Percentiles rank a stretch among this genome's conserved stretches.
Conservation (phyloP, 2,113 vertebrate genomes). For the Heloderma charlesbogerti region DNA sequence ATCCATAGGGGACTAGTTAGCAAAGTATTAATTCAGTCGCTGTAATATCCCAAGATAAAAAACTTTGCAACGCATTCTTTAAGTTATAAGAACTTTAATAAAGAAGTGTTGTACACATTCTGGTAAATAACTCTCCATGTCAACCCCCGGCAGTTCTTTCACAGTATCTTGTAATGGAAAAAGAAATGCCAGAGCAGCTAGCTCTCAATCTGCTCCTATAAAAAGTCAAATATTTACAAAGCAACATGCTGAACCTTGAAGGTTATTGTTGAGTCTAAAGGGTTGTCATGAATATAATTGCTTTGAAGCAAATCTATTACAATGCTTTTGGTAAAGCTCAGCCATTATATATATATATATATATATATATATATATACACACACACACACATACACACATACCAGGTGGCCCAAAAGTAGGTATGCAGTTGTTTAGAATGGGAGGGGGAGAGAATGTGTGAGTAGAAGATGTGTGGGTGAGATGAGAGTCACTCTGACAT, state of each 20-base stretch:
- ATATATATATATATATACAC: too few relatives aligned
- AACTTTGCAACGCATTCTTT: conserved; percentile 51
- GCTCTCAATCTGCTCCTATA: conserved; percentile 40
- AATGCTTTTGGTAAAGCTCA: not conserved
- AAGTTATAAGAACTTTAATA: conserved; percentile 42
- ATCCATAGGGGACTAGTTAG: not conserved
- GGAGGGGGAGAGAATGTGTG: too few relatives aligned
- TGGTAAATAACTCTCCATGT: conserved; percentile 27
- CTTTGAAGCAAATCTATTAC: conserved; percentile 25
- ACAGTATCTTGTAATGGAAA: conserved; percentile 36
- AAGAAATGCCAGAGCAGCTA: conserved; percentile 41
- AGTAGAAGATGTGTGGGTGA: too few relatives aligned
- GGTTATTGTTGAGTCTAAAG: conserved; percentile 41
- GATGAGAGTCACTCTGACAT: too few relatives aligned
- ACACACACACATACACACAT: too few relatives aligned
- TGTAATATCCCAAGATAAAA: conserved; percentile 9
- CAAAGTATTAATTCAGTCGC: conserved; percentile 3
- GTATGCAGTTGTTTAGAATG: too few relatives aligned
- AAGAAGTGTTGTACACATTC: conserved; percentile 35
- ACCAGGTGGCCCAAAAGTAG: too few relatives aligned
- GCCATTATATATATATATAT: not conserved
- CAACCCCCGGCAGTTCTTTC: conserved; percentile 23
- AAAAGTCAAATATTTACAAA: conserved; percentile 59
- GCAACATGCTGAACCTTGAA: conserved; percentile 50
- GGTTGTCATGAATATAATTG: conserved; percentile 54